Conservation (phyloP, 2,113 vertebrate species). For the Chloropsis hardwickii region DNA sequence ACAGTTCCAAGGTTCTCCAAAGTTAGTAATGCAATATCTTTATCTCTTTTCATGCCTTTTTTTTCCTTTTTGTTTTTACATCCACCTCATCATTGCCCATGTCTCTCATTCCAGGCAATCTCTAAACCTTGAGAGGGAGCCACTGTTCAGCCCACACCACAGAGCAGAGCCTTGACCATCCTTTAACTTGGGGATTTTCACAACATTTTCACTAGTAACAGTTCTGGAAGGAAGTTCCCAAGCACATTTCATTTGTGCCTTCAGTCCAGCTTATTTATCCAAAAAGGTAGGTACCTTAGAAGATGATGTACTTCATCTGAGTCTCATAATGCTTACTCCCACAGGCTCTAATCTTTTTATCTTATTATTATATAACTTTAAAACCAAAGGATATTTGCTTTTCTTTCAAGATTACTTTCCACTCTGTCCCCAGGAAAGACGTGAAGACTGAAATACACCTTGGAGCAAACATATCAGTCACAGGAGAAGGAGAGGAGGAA, state of each 20-base stretch:
- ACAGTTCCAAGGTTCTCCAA: not conserved
- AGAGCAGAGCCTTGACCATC: not conserved
- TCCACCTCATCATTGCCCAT: not conserved
- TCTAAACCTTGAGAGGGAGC: not conserved
- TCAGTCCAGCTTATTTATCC: not conserved
- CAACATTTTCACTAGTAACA: not conserved
- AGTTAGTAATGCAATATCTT: not conserved
- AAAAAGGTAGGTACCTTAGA: not conserved
- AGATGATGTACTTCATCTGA: not conserved
- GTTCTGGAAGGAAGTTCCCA: not conserved
- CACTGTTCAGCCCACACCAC: not conserved
- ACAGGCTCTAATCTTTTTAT: not conserved
- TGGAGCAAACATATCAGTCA: not conserved
- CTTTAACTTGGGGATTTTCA: fast-evolving
- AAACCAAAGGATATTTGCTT: conserved; percentile 28
- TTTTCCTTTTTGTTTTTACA: not conserved
- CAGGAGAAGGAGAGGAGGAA: not conserved
- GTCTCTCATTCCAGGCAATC: not conserved
- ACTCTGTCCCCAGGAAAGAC: not conserved
- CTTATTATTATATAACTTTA: not conserved
- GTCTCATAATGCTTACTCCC: not conserved
- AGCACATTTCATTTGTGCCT: not conserved
- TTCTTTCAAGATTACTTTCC: conserved; percentile 24
- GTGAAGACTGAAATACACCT: not conserved
- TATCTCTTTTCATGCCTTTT: not conserved